phyloP scores from a whole-genome alignment of 1,140 invertebrate genomes.

The Drosophila setifemur region DNA sequence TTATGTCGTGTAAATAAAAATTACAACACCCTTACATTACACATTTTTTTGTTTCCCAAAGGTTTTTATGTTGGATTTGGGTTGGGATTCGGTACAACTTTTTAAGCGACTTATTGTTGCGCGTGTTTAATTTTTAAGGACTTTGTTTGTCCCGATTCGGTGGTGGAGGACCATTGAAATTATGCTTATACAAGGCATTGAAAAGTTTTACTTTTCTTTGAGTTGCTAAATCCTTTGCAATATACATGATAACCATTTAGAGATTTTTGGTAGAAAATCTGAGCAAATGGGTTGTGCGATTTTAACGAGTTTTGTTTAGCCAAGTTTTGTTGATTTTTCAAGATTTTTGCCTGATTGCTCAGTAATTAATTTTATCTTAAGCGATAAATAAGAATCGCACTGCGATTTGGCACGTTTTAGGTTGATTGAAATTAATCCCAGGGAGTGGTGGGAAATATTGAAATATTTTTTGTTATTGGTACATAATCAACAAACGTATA shows the following conservation, averaged over 20 bases:
- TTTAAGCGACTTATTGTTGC: slow-evolving; percentile 48
- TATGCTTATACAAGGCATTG: slow-evolving; percentile 8
- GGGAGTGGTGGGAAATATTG: too few relatives aligned
- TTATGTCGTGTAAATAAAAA: slow-evolving; percentile 66
- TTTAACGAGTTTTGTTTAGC: too few relatives aligned
- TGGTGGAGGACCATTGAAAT: neutral
- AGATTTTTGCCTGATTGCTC: neutral
- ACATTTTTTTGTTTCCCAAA: neutral
- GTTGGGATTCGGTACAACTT: slow-evolving; percentile 38
- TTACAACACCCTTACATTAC: slow-evolving; percentile 49
- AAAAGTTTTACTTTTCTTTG: slow-evolving; percentile 5
- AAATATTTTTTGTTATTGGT: too few relatives aligned
- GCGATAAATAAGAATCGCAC: too few relatives aligned
- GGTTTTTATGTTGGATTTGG: too few relatives aligned
- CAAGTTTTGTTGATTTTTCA: neutral
- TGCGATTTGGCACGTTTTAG: too few relatives aligned
- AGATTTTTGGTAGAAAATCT: neutral
- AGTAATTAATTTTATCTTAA: too few relatives aligned
- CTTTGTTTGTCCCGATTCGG: slow-evolving; percentile 1
- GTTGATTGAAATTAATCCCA: too few relatives aligned
- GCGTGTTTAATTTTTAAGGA: slow-evolving; percentile 44
- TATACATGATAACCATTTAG: neutral
- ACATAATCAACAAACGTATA: too few relatives aligned
- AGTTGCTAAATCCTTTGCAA: neutral
- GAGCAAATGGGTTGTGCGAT: too few relatives aligned